Conservation (phyloP, 2,888 invertebrate species). For the Hydraecia micacea region DNA sequence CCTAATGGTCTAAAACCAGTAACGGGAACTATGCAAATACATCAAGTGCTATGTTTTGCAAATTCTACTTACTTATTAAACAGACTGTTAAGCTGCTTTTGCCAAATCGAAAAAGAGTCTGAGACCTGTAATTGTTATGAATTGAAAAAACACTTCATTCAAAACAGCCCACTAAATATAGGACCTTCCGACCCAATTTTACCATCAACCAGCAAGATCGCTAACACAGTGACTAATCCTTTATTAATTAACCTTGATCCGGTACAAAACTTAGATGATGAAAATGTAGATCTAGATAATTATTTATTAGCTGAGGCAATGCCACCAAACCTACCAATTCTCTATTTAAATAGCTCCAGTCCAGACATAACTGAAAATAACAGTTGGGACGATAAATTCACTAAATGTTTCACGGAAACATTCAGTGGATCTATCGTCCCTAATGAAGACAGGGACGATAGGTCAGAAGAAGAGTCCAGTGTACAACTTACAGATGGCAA, state of each 20-base stretch:
- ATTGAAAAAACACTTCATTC: slow-evolving; percentile 5
- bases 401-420: background rate
- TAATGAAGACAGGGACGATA: no score
- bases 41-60: slow-evolving; percentile 18
- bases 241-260: background rate
- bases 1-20: slow-evolving; percentile 5
- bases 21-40: slow-evolving; percentile 1
- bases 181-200: background rate
- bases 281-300: background rate
- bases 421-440: background rate
- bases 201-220: slow-evolving; percentile 5
- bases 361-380: background rate
- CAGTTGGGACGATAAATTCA: background rate
- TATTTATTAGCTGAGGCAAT: background rate
- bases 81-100: slow-evolving; percentile 25
- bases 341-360: background rate
- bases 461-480: background rate
- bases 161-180: background rate
- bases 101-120: slow-evolving; percentile 5
- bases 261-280: background rate
- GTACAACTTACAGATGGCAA: no score
- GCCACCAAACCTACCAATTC: slow-evolving; percentile 3
- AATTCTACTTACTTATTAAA: slow-evolving; percentile 2
- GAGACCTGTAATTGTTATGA: background rate
- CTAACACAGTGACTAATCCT: background rate